A percentile compares a stretch with the other conserved stretches of the same genome.
These are phyloP conservation scores for Carcinoscorpius rotundicauda DNA, from an alignment of 1,140 invertebrate genomes.

Conservation along the genomic window DNA sequence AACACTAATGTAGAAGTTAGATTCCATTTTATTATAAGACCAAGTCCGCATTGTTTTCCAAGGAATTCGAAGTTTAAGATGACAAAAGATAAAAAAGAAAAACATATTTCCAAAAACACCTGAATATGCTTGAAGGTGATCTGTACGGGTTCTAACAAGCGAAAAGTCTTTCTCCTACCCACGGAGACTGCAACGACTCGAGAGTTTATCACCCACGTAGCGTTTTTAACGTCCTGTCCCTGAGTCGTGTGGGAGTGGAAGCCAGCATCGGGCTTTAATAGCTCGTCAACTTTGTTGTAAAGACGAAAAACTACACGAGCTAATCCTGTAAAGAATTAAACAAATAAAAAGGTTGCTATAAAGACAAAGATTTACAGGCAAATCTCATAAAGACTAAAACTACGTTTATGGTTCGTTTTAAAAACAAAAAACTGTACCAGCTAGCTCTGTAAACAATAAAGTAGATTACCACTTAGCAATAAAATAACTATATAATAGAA, in stretches of 20 bases:
- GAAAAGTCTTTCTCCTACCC: conserved; percentile 13
- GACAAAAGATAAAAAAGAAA: too few species aligned
- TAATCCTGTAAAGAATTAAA: conserved; percentile 27
- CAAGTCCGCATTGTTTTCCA: too few species aligned
- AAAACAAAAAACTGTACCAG: neutral
- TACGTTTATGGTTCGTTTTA: neutral
- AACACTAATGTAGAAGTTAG: too few species aligned
- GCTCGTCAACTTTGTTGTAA: conserved; percentile 19
- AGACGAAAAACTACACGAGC: conserved; percentile 24
- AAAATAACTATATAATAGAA: neutral
- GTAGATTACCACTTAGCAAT: neutral
- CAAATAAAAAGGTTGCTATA: too few species aligned
- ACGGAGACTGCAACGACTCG: conserved; percentile 53
- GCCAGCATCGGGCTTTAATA: conserved; percentile 13
- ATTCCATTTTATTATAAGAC: too few species aligned
- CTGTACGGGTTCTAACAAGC: conserved; percentile 15
- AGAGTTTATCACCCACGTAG: conserved; percentile 56
- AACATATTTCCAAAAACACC: conserved; percentile 27
- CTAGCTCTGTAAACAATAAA: neutral
- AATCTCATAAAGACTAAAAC: too few species aligned
- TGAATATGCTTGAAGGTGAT: conserved; percentile 45
- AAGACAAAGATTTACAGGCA: too few species aligned
- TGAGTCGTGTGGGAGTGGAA: conserved; percentile 11
- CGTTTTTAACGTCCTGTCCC: conserved; percentile 19
- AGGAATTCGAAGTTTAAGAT: too few species aligned